Conservation (phyloP, 2,888 invertebrate genomes). For the Caenorhabditis sp. region DNA sequence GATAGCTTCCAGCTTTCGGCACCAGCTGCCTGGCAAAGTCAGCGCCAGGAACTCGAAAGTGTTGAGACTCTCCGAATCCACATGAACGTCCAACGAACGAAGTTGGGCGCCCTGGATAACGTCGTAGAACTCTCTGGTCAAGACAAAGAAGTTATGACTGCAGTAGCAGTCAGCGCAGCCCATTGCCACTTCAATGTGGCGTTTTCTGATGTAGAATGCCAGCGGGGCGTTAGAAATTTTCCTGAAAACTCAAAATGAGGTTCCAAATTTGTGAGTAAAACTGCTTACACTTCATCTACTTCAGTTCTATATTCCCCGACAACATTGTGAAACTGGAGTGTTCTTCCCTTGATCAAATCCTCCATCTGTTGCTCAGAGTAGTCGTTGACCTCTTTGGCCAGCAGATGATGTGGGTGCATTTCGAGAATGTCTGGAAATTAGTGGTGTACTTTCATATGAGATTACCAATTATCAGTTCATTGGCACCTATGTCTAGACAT, state of each 20-base stretch:
- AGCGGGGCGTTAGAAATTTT: background rate
- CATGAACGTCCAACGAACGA: background rate
- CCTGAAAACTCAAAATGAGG: background rate
- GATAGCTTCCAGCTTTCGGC: conserved; percentile 1
- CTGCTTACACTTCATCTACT: background rate
- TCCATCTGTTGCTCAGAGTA: background rate
- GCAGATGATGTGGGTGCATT: background rate
- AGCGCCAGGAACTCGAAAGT: conserved; percentile 13
- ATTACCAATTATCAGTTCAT: too few species aligned
- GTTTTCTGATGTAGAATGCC: background rate
- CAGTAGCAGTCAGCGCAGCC: conserved; percentile 3
- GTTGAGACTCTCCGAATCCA: background rate
- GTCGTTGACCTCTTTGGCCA: background rate
- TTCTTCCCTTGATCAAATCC: background rate
- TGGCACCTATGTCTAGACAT: too few species aligned
- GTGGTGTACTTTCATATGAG: background rate
- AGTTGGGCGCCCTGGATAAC: conserved; percentile 4
- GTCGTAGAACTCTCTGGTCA: background rate
- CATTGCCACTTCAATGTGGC: conserved; percentile 2
- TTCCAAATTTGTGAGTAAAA: background rate
- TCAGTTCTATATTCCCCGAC: background rate
- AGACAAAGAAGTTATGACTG: conserved; percentile 1
- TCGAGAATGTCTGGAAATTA: background rate
- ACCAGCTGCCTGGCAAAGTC: conserved; percentile 17
- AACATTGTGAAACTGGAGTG: background rate